Evolutionary conservation across 2,888 invertebrate species (phyloP), one percentile per base, ranked within the genome.

Genomic region (Oxytorus armatus): DNA sequence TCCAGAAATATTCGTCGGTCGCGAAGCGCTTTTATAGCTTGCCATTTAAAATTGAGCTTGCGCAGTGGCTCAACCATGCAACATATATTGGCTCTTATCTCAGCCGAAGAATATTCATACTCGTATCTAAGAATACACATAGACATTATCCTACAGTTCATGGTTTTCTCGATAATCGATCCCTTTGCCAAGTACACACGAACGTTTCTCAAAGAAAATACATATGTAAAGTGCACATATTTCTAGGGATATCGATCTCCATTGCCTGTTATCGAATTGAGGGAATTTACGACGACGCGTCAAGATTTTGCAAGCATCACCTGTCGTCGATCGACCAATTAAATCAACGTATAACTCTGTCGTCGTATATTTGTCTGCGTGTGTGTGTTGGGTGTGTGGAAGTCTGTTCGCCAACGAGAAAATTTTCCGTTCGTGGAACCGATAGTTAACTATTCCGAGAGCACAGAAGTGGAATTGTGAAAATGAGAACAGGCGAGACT

Each of bases 1-100:
- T 66, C 66, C 75, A 66, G 39, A 75, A 66, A 66, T 75, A 66
- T 75, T 75, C 75, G 18, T 21, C 47, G 21, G 57, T 57, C 16
- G 57, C 23, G 57, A 57, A 29, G 25, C 49, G 36, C 21, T 25
- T 55, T 10, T 57, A 16, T 29, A 16, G 57, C 5, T 5, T 29
- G 2, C 29, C 5, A 3, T 33, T 75, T 59, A 29, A 66, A 66
- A 66, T 75, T 57, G 57, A 47, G 44, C 57, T 75, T 75, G n/a
- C 65, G 53, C 39, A 39, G 47, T 42, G 4, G 25, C 16, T 51
- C 61, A 61, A 33, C 16, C 8, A 25, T 14, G 16, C 1, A 51
- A 11, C 18, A n/a, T n/a, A n/a, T n/a, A n/a, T n/a, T n/a, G n/a
- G 47, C 29, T 18, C 33, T 65, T 14, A n/a, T 11, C 42, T 44